Percentiles rank a stretch among this genome's conserved stretches.
Conservation (phyloP, 92 coral and sea anemone genomes). For the Zoanthus sociatus region DNA sequence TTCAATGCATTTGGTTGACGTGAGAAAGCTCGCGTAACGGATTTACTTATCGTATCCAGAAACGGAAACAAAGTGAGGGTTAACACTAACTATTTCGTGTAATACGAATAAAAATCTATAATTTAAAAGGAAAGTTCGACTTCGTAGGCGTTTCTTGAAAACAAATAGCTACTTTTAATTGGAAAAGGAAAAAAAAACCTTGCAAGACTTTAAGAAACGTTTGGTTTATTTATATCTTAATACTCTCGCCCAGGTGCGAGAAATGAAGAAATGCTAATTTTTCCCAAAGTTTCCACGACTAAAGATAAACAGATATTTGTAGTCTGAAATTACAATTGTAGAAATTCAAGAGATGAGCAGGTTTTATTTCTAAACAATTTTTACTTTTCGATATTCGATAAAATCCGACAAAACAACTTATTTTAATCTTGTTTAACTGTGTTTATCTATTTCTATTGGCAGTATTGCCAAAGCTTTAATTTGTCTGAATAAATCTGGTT, state of each 20-base stretch:
- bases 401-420: background rate
- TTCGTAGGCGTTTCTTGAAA: background rate
- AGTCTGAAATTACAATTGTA: conserved; percentile 22
- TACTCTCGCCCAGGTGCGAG: conserved; percentile 32
- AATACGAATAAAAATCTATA: conserved; percentile 3
- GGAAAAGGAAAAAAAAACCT: background rate
- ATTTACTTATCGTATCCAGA: conserved; percentile 10
- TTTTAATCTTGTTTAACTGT: background rate
- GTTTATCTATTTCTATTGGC: background rate
- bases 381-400: background rate
- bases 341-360: background rate
- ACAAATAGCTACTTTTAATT: background rate
- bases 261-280: conserved; percentile 35
- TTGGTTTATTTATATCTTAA: conserved; percentile 17
- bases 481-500: background rate
- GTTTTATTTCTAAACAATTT: conserved; percentile 16
- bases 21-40: conserved; percentile 36
- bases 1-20: background rate
- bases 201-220: background rate
- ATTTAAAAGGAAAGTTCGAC: background rate
- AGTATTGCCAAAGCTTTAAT: background rate
- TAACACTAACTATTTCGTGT: background rate
- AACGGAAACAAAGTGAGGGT: background rate
- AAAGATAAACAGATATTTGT: conserved; percentile 37
- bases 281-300: conserved; percentile 16